Evolutionary conservation across 2,113 vertebrate species (phyloP), one percentile per base, ranked within the genome.

Genomic region (Stictonetta naevosa): DNA sequence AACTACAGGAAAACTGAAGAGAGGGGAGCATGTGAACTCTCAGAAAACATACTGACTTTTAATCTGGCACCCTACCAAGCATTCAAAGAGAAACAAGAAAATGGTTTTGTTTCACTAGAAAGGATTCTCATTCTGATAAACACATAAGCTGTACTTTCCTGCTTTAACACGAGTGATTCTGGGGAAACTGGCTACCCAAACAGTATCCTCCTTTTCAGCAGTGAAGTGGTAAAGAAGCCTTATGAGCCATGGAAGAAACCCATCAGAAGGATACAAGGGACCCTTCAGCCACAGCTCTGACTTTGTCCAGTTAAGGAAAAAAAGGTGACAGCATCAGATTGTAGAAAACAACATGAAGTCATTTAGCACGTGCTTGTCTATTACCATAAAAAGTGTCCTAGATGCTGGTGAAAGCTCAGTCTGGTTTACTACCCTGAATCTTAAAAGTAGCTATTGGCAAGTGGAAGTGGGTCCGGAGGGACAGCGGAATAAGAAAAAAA

Each of bases 361-460:
- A 67, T 82, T 83, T 64, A 75, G 62, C 0, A 0, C 17, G 42
- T 79, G 69, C 18, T 84, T 52, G 44, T 83, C 88, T 84, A 62
- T 75, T 92, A 44, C 73, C 0, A 0, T 68, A 96, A 93, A 78
- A 8, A 66, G 42, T 72, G 92, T 46, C 48, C 91, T 79, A 84
- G 81, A 72, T 79, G 66, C 86, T 58, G 74, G 60, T 79, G 83
- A 95, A 95, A 95, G 74, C 93, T 82, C 26, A 1, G 66, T 68
- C 77, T 91, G 84, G 73, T 91, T 92, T 89, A 91, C 94, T 79
- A 92, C 89, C 31, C 91, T 89, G 93, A 91, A 95, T 93, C 74
- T 93, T 95, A 84, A 92, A 86, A 95, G 86, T 92, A 71, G 84
- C 89, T 84, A 82, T 75, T 96, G 94, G 94, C 96, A 97, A 94